phyloP scores from a whole-genome alignment of 2,888 invertebrate genomes.

The Macrophya alboannulata region DNA sequence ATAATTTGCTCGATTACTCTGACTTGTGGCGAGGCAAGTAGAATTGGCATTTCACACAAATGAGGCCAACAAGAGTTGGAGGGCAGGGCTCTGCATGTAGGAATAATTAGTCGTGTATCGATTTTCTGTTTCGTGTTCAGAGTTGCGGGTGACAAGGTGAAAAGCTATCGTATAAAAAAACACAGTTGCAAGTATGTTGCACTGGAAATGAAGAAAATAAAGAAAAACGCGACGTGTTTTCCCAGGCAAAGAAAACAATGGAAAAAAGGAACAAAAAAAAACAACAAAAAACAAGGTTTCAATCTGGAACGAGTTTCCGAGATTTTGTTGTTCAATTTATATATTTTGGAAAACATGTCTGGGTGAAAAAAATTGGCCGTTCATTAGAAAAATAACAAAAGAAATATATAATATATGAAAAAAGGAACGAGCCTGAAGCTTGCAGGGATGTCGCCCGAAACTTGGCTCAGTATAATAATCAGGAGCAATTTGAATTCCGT shows the following conservation, averaged over 20 bases:
- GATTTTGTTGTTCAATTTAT: neutral
- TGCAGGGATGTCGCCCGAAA: neutral
- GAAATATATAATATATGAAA: neutral
- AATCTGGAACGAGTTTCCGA: neutral
- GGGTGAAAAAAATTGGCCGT: neutral
- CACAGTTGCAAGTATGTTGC: neutral
- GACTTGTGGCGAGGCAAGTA: neutral
- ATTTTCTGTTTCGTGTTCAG: constrained; percentile 34
- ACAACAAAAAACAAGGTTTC: neutral
- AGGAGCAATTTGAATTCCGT: constrained; percentile 46
- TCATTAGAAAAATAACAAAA: neutral
- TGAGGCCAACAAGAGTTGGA: constrained; percentile 9
- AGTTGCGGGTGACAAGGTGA: neutral
- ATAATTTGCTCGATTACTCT: constrained; percentile 12
- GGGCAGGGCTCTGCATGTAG: neutral
- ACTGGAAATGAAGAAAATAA: neutral
- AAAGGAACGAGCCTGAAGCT: neutral
- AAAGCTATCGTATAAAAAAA: neutral
- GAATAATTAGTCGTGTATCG: constrained; percentile 49
- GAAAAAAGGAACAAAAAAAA: neutral
- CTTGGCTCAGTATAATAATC: neutral
- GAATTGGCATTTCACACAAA: constrained; percentile 38
- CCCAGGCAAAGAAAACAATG: neutral
- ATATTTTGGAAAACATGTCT: neutral
- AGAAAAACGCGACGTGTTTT: neutral